Evolutionary conservation across 1,140 invertebrate species (phyloP).

Genomic region (Mycetomoellerius zeteki): DNA sequence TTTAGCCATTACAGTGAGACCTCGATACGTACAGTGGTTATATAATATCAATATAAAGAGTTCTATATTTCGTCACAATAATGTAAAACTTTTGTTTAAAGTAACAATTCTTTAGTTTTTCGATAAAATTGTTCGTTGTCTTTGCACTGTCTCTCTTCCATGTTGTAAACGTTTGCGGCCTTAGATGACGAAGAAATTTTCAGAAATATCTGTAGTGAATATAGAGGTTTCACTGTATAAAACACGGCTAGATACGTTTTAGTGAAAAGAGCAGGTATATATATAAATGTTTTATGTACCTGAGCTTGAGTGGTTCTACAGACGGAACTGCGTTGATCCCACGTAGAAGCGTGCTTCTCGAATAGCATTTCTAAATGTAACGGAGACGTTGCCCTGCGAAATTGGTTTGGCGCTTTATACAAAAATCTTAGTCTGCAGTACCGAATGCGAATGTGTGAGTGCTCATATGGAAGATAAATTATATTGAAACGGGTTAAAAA

Average conservation of each 20-base stretch:
- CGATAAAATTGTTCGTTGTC: not conserved
- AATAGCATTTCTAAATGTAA: constrained; percentile 78
- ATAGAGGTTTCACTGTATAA: constrained; percentile 57
- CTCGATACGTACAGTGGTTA: not conserved
- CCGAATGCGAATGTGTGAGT: constrained; percentile 65
- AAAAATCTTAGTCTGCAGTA: constrained; percentile 67
- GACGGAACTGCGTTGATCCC: constrained; percentile 41
- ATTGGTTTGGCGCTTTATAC: constrained; percentile 68
- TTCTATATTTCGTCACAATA: not conserved
- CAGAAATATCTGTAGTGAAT: not conserved
- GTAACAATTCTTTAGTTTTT: not conserved
- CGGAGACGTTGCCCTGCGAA: constrained; percentile 76
- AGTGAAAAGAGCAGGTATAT: constrained; percentile 63
- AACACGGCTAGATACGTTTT: constrained; percentile 50
- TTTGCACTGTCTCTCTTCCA: not conserved
- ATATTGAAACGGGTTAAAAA: constrained; percentile 73
- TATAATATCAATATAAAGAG: not conserved
- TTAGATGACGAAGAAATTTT: not conserved
- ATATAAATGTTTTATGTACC: constrained; percentile 56
- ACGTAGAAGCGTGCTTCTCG: constrained; percentile 43
- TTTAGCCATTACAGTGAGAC: constrained; percentile 31
- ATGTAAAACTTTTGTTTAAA: not conserved
- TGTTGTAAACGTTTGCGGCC: not conserved
- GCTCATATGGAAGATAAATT: constrained; percentile 66
- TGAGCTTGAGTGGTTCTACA: constrained; percentile 62